A percentile compares a stretch with the other conserved stretches of the same genome.
phyloP scores from a whole-genome alignment of 2,113 vertebrate species.

The Cyphomyrus plagiostoma region DNA sequence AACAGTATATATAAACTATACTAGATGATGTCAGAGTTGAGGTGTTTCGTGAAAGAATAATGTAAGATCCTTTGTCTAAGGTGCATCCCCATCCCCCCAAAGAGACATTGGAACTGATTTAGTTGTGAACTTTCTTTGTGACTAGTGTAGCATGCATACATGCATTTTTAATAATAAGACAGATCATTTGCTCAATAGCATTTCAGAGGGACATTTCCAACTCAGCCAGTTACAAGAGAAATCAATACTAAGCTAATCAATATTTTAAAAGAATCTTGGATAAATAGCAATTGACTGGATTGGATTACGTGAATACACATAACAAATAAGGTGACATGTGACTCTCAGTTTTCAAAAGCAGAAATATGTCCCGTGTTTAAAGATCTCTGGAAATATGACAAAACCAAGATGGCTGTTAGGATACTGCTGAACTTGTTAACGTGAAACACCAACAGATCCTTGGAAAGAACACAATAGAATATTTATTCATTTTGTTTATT shows the following conservation, averaged over 20 bases:
- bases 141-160: not conserved
- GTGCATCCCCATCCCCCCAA: not conserved
- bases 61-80: not conserved
- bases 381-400: not conserved
- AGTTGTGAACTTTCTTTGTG: not conserved
- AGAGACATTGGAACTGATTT: not conserved
- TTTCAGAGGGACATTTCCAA: not conserved
- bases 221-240: not conserved
- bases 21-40: not conserved
- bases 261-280: not conserved
- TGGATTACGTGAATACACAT: not conserved
- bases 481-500: not conserved
- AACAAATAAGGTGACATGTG: not conserved
- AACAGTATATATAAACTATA: not conserved
- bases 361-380: not conserved
- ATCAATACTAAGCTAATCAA: not conserved
- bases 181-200: not conserved
- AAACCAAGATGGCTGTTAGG: not conserved
- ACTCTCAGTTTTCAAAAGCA: not conserved
- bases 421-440: not conserved
- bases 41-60: not conserved
- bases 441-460: not conserved
- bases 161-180: not conserved
- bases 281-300: not conserved
- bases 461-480: not conserved